Evolutionary conservation across 2,113 vertebrate genomes (phyloP).

Genomic region (Sander vitreus): DNA sequence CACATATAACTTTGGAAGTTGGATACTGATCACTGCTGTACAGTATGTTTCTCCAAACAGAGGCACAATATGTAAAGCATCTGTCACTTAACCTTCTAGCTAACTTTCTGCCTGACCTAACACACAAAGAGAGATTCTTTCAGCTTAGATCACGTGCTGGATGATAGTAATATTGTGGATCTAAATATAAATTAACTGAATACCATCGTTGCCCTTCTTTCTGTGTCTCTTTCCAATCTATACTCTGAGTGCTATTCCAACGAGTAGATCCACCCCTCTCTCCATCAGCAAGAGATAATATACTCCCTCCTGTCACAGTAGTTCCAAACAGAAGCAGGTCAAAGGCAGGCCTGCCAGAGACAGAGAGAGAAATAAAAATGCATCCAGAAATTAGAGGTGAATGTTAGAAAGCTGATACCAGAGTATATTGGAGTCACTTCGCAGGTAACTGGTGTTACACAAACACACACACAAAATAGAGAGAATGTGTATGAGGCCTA

Average conservation of each 20-base stretch:
- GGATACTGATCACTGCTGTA: too few species aligned
- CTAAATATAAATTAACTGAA: neutral
- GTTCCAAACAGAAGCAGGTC: neutral
- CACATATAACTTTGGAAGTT: too few species aligned
- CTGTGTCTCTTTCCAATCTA: neutral
- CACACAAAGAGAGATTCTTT: too few species aligned
- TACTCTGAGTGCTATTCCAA: neutral
- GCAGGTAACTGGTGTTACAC: neutral
- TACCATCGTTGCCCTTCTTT: neutral
- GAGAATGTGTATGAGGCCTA: conserved; percentile 7
- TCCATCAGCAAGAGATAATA: neutral
- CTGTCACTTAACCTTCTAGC: too few species aligned
- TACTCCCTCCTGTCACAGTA: neutral
- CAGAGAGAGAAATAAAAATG: conserved; percentile 12
- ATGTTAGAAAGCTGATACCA: conserved; percentile 36
- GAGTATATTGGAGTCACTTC: conserved; percentile 14
- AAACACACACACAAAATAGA: conserved; percentile 1
- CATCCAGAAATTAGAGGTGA: conserved; percentile 28
- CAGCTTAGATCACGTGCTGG: too few species aligned
- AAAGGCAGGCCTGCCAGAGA: conserved; percentile 16
- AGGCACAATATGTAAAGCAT: too few species aligned
- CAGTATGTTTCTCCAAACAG: too few species aligned
- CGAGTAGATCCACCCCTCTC: neutral
- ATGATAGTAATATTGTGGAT: neutral
- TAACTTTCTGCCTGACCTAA: too few species aligned